Evolutionary conservation across 2,113 vertebrate genomes (phyloP), one percentile per base, ranked within the genome.

Genomic region (Silurus glanis): DNA sequence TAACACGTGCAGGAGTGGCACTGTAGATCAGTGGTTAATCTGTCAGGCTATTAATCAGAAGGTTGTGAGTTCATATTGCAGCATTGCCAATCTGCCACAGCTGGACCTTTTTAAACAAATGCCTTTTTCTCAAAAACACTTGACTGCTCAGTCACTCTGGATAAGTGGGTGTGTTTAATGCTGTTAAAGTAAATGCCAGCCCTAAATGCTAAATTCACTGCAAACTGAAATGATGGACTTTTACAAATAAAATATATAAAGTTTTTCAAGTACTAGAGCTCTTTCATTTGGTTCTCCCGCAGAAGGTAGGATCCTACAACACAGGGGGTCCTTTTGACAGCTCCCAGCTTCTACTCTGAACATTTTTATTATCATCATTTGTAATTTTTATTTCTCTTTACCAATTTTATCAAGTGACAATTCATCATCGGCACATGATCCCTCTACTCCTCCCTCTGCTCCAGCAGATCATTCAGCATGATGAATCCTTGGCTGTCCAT

Each of bases 401-500:
- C 16, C 76, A 19, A 61, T 45, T 61, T 59, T 6, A 1, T 19
- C 13, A 58, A 23, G 49, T n/a, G 47, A n/a, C 47, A 55, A 55
- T 25, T 2, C 16, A 78, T 78, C 74, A 47, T 13, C 2, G 9
- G 10, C 28, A 23, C 37, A 61, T 80, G 78, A 80, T 56, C 47
- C 19, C 62, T 56, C 28, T 23, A 47, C 69, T 67, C 58, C 10
- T 64, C n/a, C 28, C 9, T 14, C 28, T 71, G 45, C 53, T 9
- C 53, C 17, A 45, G 62, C 51, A 59, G 72, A 79, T 47, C 74
- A 86, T 66, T 88, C 85, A 45, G 75, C 69, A 88, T 90, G 87
- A 93, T 92, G 92, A 91, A 93, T 92, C 85, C 67, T 75, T 64
- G 81, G 67, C 78, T 62, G 88, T 90, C 87, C 79, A 87, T 91